phyloP scores from a whole-genome alignment of 1,140 invertebrate genomes.

The Dendrolimus kikuchii region DNA sequence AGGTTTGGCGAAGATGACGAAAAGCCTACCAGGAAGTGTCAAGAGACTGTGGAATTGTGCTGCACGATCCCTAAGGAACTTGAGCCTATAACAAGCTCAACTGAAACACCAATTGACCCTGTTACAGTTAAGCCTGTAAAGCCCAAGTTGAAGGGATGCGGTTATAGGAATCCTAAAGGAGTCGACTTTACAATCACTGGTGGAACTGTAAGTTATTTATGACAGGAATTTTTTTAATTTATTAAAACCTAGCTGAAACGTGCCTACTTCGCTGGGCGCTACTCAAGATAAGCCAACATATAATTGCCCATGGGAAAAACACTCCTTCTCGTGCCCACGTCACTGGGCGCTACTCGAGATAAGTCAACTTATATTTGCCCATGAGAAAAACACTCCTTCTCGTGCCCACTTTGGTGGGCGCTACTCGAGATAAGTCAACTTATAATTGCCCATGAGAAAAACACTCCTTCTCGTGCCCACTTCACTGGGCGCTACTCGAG shows the following conservation, averaged over 20 bases:
- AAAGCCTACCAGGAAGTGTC: slow-evolving; percentile 24
- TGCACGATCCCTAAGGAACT: slow-evolving; percentile 37
- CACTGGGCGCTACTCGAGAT: too few relatives aligned
- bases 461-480: not conserved
- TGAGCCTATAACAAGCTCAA: slow-evolving; percentile 2
- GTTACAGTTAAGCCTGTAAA: slow-evolving; percentile 13
- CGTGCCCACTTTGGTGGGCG: too few relatives aligned
- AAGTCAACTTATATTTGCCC: too few relatives aligned
- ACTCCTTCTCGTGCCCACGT: too few relatives aligned
- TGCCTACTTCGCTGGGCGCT: not conserved
- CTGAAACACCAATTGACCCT: slow-evolving; percentile 5
- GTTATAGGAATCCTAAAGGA: slow-evolving; percentile 40
- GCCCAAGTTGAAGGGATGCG: slow-evolving; percentile 29
- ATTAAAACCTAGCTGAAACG: not conserved
- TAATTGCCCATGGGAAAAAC: too few relatives aligned
- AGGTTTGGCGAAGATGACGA: slow-evolving; percentile 53
- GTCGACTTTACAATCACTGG: slow-evolving; percentile 38
- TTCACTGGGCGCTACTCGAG: too few relatives aligned
- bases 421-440: too few relatives aligned
- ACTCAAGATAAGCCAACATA: too few relatives aligned
- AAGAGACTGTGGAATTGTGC: slow-evolving; percentile 59
- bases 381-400: too few relatives aligned
- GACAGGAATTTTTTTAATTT: not conserved
- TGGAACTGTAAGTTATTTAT: slow-evolving; percentile 39
- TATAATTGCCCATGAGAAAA: not conserved